Percentiles rank a stretch among this genome's conserved stretches.
phyloP scores from a whole-genome alignment of 2,797 vertebrate species.

The Phoeniculus purpureus region DNA sequence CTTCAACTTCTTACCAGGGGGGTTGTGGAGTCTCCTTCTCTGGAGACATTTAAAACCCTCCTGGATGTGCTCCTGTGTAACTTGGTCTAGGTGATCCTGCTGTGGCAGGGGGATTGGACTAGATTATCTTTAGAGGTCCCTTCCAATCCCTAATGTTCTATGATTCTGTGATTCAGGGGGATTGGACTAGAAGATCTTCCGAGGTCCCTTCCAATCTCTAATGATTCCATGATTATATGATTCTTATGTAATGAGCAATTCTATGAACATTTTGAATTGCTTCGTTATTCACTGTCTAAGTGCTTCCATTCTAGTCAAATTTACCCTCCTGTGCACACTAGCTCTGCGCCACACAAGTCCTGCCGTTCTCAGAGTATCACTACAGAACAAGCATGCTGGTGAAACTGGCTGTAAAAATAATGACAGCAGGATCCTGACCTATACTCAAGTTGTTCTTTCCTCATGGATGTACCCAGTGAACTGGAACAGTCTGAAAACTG shows the following conservation, averaged over 20 bases:
- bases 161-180: no score
- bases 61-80: no score
- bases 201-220: no score
- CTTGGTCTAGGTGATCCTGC: no score
- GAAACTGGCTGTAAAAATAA: slow-evolving; percentile 24
- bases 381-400: background rate
- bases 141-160: no score
- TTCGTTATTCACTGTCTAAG: background rate
- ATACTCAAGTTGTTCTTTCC: slow-evolving; percentile 7
- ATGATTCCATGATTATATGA: no score
- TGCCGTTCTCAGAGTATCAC: background rate
- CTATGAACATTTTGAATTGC: slow-evolving; percentile 4
- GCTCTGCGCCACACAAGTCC: background rate
- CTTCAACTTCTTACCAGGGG: background rate
- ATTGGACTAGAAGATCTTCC: no score
- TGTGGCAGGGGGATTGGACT: no score
- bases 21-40: no score
- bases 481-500: slow-evolving; percentile 50
- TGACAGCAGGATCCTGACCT: slow-evolving; percentile 52
- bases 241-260: background rate
- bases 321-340: background rate
- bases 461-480: slow-evolving; percentile 44
- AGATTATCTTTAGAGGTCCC: no score
- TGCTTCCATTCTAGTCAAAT: background rate
- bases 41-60: no score